phyloP scores from a whole-genome alignment of 2,888 invertebrate genomes.

The Callosobruchus maculatus region DNA sequence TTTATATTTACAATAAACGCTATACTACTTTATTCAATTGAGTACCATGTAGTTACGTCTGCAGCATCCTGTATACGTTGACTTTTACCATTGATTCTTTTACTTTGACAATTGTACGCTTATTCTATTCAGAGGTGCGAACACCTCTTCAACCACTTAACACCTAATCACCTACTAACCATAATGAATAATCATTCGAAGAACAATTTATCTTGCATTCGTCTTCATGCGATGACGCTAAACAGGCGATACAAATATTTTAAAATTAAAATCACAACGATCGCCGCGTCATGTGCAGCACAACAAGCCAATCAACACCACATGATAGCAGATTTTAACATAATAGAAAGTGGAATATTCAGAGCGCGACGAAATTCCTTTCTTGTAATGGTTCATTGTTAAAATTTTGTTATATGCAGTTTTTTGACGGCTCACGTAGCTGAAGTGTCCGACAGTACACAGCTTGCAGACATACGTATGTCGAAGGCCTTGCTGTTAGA shows the following conservation, averaged over 20 bases:
- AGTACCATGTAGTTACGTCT: too few species aligned
- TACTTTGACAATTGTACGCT: too few species aligned
- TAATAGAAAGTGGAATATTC: conserved; percentile 27
- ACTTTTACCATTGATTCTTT: too few species aligned
- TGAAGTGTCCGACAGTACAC: neutral
- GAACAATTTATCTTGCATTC: neutral
- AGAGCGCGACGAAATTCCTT: conserved; percentile 26
- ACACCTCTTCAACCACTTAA: neutral
- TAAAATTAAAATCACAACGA: neutral
- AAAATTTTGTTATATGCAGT: neutral
- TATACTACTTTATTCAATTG: too few species aligned
- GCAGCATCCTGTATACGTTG: too few species aligned
- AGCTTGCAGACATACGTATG: neutral
- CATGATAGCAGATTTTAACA: neutral
- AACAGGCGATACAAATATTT: neutral
- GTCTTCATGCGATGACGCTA: neutral
- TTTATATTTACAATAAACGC: too few species aligned
- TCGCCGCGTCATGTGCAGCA: neutral
- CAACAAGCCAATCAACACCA: neutral
- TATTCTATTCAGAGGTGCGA: too few species aligned
- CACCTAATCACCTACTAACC: neutral
- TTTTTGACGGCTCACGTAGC: neutral
- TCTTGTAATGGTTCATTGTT: neutral
- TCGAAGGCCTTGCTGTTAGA: neutral
- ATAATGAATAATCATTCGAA: neutral